A percentile compares a stretch with the other conserved stretches of the same genome.
Evolutionary conservation across 2,888 invertebrate genomes (phyloP).

Genomic region (Spilosoma lubricipeda): DNA sequence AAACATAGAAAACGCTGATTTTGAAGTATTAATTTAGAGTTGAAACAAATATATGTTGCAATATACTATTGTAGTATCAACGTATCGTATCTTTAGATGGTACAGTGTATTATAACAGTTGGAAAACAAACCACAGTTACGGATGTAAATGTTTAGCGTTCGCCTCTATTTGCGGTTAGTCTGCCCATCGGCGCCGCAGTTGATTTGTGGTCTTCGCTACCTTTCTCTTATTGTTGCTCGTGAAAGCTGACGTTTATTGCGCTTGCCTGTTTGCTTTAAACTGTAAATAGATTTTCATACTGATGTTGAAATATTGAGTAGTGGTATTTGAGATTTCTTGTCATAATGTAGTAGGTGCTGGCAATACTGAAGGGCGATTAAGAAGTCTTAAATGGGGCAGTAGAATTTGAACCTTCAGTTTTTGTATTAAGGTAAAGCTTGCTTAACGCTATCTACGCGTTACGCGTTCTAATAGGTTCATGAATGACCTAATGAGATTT

Average conservation of each 20-base stretch:
- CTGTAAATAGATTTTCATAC: slow-evolving; percentile 39
- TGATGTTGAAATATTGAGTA: slow-evolving; percentile 18
- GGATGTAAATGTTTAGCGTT: slow-evolving; percentile 28
- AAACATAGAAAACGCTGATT: too few species aligned
- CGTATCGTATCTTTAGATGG: not conserved
- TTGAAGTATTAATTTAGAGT: not conserved
- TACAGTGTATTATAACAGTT: slow-evolving; percentile 11
- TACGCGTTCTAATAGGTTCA: too few species aligned
- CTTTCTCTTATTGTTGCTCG: slow-evolving; percentile 50
- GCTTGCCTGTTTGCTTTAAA: slow-evolving; percentile 30
- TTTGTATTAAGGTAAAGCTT: not conserved
- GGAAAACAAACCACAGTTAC: slow-evolving; percentile 23
- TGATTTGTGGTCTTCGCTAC: slow-evolving; percentile 41
- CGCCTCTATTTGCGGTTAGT: slow-evolving; percentile 23
- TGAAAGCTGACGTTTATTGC: slow-evolving; percentile 45
- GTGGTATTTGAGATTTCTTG: not conserved
- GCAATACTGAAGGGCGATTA: not conserved
- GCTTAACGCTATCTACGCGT: not conserved
- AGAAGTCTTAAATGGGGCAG: too few species aligned
- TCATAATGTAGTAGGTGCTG: not conserved
- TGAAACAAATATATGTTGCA: not conserved
- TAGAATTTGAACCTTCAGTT: not conserved
- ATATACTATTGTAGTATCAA: not conserved
- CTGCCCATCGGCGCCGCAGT: slow-evolving; percentile 28
- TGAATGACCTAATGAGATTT: too few species aligned